These are phyloP conservation scores for Sebastes nivosus DNA, from an alignment of 2,797 vertebrate genomes.

Conservation along the genomic window DNA sequence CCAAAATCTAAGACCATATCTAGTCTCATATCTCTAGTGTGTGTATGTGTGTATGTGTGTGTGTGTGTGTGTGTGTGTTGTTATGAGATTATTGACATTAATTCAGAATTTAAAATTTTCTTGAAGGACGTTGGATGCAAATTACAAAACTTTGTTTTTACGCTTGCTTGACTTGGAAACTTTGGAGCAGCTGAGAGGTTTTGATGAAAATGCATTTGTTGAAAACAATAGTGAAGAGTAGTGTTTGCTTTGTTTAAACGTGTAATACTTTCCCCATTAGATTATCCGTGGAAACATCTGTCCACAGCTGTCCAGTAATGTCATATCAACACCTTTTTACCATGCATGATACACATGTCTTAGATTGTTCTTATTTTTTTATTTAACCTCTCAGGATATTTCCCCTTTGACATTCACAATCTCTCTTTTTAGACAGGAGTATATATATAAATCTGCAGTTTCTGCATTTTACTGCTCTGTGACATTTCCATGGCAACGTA, in stretches of 20 bases:
- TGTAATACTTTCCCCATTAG: background rate
- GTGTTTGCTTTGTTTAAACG: background rate
- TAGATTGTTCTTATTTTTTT: no score
- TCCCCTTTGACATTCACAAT: no score
- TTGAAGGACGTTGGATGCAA: background rate
- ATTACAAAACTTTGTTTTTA: background rate
- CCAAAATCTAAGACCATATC: no score
- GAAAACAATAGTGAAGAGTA: background rate
- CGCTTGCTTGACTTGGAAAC: background rate
- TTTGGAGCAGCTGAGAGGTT: background rate
- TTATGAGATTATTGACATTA: background rate
- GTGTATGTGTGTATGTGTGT: background rate
- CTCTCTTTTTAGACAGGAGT: background rate
- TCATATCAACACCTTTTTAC: background rate
- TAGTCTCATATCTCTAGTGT: background rate
- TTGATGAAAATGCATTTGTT: background rate
- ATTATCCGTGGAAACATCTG: background rate
- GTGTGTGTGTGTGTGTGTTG: background rate
- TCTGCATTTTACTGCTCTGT: background rate
- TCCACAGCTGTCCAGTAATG: background rate
- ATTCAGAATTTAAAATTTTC: background rate
- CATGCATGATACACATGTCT: background rate
- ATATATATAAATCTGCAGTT: background rate
- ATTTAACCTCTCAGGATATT: background rate
- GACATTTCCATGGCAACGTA: constrained; percentile 2